Conservation (phyloP, 2,797 vertebrate genomes). For the Pempheris klunzingeri region DNA sequence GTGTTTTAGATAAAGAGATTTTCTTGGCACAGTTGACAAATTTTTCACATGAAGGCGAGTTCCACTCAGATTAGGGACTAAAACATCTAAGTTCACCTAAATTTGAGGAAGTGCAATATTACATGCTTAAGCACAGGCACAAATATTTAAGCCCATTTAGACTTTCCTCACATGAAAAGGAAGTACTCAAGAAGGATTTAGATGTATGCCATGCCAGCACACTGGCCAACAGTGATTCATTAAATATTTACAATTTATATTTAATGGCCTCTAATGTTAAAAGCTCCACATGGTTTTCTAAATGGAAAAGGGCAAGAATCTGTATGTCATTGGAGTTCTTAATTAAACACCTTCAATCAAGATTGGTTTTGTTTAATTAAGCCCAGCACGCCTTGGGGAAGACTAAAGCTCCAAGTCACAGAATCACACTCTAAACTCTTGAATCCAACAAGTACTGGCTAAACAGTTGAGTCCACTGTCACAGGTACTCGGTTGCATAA, state of each 20-base stretch:
- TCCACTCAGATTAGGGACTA: not conserved
- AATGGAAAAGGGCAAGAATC: not conserved
- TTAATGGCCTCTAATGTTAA: constrained; percentile 23
- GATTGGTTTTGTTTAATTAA: constrained; percentile 25
- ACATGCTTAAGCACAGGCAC: too few relatives aligned
- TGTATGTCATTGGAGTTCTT: constrained; percentile 4
- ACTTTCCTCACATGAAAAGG: not conserved
- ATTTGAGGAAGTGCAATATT: not conserved
- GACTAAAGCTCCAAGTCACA: not conserved
- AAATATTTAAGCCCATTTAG: not conserved
- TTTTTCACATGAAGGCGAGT: not conserved
- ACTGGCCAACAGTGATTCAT: constrained; percentile 23
- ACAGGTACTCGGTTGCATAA: too few relatives aligned
- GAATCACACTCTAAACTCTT: not conserved
- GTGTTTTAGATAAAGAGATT: not conserved
- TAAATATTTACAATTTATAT: constrained; percentile 27
- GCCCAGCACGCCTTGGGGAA: not conserved
- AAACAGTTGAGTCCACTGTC: not conserved
- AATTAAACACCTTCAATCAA: constrained; percentile 18
- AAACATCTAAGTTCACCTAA: too few relatives aligned
- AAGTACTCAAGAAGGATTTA: too few relatives aligned
- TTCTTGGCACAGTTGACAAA: too few relatives aligned
- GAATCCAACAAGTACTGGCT: not conserved
- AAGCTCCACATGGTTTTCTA: constrained; percentile 7
- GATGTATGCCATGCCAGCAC: too few relatives aligned